A percentile compares a stretch with the other conserved stretches of the same genome.
Conservation (phyloP, 2,797 vertebrate species). For the Sebastes elongatus region DNA sequence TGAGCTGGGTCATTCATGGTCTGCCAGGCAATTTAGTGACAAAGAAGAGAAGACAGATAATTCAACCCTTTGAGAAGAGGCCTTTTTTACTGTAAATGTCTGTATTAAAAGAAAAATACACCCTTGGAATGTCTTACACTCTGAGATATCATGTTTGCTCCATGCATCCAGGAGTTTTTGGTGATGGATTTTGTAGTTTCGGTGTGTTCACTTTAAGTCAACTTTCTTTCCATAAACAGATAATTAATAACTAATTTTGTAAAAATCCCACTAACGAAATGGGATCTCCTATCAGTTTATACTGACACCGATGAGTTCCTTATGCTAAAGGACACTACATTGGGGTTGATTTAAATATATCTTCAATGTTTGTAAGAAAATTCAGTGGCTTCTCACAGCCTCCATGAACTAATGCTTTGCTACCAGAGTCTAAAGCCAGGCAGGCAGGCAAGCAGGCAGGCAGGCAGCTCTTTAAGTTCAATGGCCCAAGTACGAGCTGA, state of each 20-base stretch:
- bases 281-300: background rate
- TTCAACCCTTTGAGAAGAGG: slow-evolving; percentile 17
- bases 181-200: slow-evolving; percentile 1
- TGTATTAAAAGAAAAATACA: slow-evolving; percentile 49
- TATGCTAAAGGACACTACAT: background rate
- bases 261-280: background rate
- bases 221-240: too few species aligned
- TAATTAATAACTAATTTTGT: background rate
- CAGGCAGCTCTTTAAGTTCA: background rate
- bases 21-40: slow-evolving; percentile 30
- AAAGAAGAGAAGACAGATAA: slow-evolving; percentile 34
- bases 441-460: background rate
- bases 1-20: slow-evolving; percentile 46
- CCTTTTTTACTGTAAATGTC: slow-evolving; percentile 31
- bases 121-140: slow-evolving; percentile 4
- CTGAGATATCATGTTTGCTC: slow-evolving; percentile 7
- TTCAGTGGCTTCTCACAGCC: background rate
- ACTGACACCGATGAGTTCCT: background rate
- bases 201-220: background rate
- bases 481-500: background rate
- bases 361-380: background rate
- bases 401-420: background rate
- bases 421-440: background rate
- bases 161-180: background rate
- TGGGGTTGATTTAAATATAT: background rate